Base-by-base conservation (phyloP, 2,888 invertebrate genomes). In the Netelia virgata region DNA sequence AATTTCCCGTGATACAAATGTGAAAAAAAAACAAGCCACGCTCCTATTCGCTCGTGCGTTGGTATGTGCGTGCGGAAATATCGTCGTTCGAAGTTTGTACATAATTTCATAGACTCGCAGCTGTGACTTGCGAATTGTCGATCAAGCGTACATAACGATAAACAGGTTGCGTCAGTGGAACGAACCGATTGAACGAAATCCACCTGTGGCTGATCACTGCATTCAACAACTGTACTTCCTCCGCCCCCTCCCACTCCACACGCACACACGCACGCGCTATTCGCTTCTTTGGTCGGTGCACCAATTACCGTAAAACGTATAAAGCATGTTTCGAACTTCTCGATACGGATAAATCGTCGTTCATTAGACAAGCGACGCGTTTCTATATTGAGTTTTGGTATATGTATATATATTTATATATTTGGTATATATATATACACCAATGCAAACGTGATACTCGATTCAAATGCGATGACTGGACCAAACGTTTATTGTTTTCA, bases 51-150 rank as follows among this genome's bases (percentile, higher is more conserved):
- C 14, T 14, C 47, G 47, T 14, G 10, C 47, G 61, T 20, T 11
- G 18, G 61, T 18, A 18, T 11, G 23, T 36, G 6, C 6, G 36
- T 36, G 6, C 6, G 3, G 61, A 28, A 14, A 61, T 1, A 23
- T 20, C 18, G 23, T 11, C 16, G 28, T 11, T 16, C 11, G 2
- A 9, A 55, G 36, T 36, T 28, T 16, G 18, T 36, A 55, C 55
- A 41, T 61, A 69, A 77, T 69, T 28, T 10, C 16, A 16, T 23
- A 57, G 43, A 6, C n/a, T 0, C 43, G 10, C 43, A 68, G 28
- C 68, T 16, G 47, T 78, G 83, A 83, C 83, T 83, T 83, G 83
- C 83, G 79, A 74, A 28, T 79, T 70, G 61, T 57, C 16, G 66
- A 70, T 63, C 10, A 59, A 36, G 53, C 69, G 69, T 36, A 59